A percentile compares a stretch with the other conserved stretches of the same genome.
Conservation (phyloP, 2,797 vertebrate species). For the Denticeps clupeoides region DNA sequence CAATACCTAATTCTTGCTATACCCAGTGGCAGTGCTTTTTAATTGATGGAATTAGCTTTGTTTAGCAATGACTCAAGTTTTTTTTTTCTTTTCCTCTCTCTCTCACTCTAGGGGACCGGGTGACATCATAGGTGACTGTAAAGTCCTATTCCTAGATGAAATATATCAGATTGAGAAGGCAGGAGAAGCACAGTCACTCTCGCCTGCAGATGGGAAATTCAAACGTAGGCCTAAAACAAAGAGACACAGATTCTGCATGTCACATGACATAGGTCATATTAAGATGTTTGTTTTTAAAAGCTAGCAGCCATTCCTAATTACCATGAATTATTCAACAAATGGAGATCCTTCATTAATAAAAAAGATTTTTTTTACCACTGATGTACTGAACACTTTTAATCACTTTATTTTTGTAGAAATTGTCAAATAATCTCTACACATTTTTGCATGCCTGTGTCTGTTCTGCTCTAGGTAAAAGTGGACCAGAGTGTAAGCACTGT, state of each 20-base stretch:
- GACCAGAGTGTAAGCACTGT: conserved; percentile 95
- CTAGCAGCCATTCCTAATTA: no score
- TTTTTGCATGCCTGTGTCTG: conserved; percentile 7
- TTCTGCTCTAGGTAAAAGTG: conserved; percentile 78
- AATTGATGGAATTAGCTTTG: no score
- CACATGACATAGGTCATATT: no score
- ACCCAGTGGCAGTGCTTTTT: neutral
- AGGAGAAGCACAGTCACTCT: conserved; percentile 77
- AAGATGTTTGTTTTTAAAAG: no score
- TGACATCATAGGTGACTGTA: conserved; percentile 85
- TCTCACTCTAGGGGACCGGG: conserved; percentile 67
- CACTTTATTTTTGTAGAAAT: neutral
- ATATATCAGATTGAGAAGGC: conserved; percentile 91
- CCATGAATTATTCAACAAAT: no score
- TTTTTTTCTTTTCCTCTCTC: neutral
- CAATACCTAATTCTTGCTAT: no score
- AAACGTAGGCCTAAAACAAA: conserved; percentile 74
- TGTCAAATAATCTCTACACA: neutral
- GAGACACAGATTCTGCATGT: no score
- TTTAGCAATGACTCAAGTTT: no score
- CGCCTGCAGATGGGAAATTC: conserved; percentile 83
- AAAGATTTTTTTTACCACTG: no score
- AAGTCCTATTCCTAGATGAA: conserved; percentile 86
- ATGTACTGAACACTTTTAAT: no score
- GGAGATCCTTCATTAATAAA: no score